Evolutionary conservation across 2,888 invertebrate genomes (phyloP).

Genomic region (Callosobruchus maculatus): DNA sequence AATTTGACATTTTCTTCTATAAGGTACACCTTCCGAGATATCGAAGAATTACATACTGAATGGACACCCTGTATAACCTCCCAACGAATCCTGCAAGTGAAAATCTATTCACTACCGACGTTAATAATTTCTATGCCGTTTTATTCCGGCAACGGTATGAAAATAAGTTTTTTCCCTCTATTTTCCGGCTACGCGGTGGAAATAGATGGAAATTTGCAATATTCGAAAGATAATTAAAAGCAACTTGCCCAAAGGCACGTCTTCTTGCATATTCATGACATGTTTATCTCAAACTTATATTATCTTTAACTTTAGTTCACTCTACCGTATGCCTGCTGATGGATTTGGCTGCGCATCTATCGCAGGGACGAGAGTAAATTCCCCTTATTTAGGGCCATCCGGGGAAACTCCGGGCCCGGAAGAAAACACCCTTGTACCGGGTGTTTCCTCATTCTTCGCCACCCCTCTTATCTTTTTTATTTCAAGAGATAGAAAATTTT

Average conservation of each 20-base stretch:
- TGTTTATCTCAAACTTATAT: slow-evolving; percentile 49
- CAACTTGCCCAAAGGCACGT: slow-evolving; percentile 30
- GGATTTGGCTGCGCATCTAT: slow-evolving; percentile 27
- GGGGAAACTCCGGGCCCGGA: too few relatives aligned
- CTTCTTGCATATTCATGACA: slow-evolving; percentile 45
- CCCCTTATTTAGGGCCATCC: too few relatives aligned
- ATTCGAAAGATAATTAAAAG: slow-evolving; percentile 39
- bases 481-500: too few relatives aligned
- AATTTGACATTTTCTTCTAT: too few relatives aligned
- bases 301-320: slow-evolving; percentile 46
- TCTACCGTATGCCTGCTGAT: slow-evolving; percentile 33
- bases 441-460: too few relatives aligned
- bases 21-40: background rate
- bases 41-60: background rate
- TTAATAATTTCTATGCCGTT: background rate
- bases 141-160: background rate
- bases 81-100: background rate
- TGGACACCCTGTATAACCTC: background rate
- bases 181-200: slow-evolving; percentile 6
- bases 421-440: too few relatives aligned
- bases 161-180: slow-evolving; percentile 7
- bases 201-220: slow-evolving; percentile 34
- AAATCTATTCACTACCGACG: background rate
- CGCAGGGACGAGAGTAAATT: slow-evolving; percentile 7
- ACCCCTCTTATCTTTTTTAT: too few relatives aligned